Base-by-base conservation (phyloP, 2,113 vertebrate genomes). In the Tachycineta bicolor region DNA sequence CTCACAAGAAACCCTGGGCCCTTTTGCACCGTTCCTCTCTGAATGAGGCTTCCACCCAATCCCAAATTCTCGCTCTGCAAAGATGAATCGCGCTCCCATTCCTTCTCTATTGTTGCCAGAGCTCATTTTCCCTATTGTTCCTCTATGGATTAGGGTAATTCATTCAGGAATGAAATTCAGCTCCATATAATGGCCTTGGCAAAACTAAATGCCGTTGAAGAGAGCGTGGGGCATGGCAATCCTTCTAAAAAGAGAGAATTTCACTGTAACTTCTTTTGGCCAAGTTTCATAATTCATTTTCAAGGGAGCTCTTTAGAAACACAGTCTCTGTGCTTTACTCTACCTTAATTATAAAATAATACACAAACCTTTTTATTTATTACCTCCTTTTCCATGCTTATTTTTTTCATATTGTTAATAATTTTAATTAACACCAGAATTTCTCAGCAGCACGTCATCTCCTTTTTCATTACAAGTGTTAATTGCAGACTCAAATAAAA, bases 351-450 rank as follows among this genome's bases (percentile, higher is more conserved):
- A 69, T 37, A 16, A 82, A 87, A 77, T 25, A 44, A 33, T 1
- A 25, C 0, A 4, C 24, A 86, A 94, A 56, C 7, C 5, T 34
- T 84, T 69, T 74, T 87, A 94, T 84, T 47, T 90, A 53, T 82
- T 95, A 43, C 53, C 23, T 77, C 39, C 21, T 67, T 87, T 78
- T 81, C 52, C 58, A 87, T 91, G 83, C 89, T 94, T 95, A 83
- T 79, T 95, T 95, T 93, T 73, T 80, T 90, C 78, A 68, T 70
- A 78, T 91, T 96, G 83, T 83, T 94, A 96, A 92, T 80, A 93
- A 95, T 95, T 97, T 96, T 97, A 97, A 98, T 97, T 97, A 97
- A 97, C 91, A 96, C 91, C 95, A 97, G 81, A 91, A 92, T 91
- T 96, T 93, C 80, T 94, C 76, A 83, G 53, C 96, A 97, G 94